Conservation (phyloP, 2,797 vertebrate species). For the Pogoniulus pusillus region DNA sequence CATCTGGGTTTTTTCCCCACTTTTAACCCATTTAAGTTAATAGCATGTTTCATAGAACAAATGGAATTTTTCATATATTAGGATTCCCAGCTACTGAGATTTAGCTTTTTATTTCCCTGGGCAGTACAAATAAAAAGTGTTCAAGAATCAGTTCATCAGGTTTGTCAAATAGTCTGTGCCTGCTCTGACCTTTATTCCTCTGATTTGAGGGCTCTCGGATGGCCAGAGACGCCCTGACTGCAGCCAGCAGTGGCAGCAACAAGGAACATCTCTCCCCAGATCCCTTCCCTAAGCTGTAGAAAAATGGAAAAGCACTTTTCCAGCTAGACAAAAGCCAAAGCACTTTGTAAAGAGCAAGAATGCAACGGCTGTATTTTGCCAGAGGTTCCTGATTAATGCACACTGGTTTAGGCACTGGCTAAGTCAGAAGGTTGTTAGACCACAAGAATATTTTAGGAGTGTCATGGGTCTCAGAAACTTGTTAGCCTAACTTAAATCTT, state of each 20-base stretch:
- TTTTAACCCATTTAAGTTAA: neutral
- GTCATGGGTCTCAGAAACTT: neutral
- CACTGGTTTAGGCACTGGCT: neutral
- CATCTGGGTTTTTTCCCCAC: neutral
- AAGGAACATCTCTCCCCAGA: neutral
- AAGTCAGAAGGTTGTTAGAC: neutral
- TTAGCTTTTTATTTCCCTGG: neutral
- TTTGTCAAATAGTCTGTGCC: neutral
- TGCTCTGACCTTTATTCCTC: neutral
- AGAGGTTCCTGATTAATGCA: neutral
- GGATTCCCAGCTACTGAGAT: neutral
- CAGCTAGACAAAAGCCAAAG: neutral
- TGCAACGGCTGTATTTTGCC: neutral
- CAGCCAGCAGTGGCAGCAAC: rapidly evolving
- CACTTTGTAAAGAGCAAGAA: neutral
- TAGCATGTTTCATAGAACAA: neutral
- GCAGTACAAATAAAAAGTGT: neutral
- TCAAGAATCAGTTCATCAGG: too few relatives aligned
- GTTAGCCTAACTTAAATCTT: neutral
- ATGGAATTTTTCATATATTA: neutral
- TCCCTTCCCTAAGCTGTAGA: neutral
- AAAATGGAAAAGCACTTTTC: neutral
- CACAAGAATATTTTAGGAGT: neutral
- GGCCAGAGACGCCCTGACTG: neutral
- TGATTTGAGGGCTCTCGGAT: neutral